Base-by-base conservation (phyloP, 2,113 vertebrate species). In the Plestiodon gilberti region DNA sequence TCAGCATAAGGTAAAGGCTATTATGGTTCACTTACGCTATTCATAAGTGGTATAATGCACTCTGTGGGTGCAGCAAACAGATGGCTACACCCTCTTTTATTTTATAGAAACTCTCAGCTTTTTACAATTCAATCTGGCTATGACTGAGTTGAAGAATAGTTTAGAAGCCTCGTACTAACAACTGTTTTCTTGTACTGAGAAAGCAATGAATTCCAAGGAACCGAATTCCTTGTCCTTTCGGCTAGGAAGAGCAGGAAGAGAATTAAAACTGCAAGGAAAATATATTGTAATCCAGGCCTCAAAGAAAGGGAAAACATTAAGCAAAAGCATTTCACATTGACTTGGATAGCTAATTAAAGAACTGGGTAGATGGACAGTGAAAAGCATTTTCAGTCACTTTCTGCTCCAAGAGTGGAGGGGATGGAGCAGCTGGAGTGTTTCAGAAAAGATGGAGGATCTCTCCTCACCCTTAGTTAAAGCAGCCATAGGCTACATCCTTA, bases 11-110 rank as follows among this genome's bases (percentile, higher is more conserved):
- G 90, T 35, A 73, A 89, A 33, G 52, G 40, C 85, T 83, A 62
- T 92, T 85, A 87, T 85, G 77, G 86, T 30, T 38, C 85, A 28
- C 69, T 89, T 78, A 14, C 65, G 70, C 57, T 25, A 62, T 64
- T 82, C 69, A 13, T 0, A 20, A 69, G 25, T 61, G 4, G 1
- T 65, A 81, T 83, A 9, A 2, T n/a, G 86, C 20, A 0, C 83
- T 85, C 70, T 0, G 84, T 75, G 90, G 73, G 33, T 79, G 35
- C 0, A 2, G 22, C 64, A 78, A 90, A 38, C 89, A 91, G 89
- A 84, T 81, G 75, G 25, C 82, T 6, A 82, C 79, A 82, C 83
- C 43, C 69, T 73, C 71, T 88, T 75, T 0, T 1, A 6, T 65
- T 62, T 82, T 82, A 2, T 33, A 17, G 8, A 33, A 38, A 55